Conservation (phyloP, 2,888 invertebrate species). For the Rhogogaster chlorosoma region DNA sequence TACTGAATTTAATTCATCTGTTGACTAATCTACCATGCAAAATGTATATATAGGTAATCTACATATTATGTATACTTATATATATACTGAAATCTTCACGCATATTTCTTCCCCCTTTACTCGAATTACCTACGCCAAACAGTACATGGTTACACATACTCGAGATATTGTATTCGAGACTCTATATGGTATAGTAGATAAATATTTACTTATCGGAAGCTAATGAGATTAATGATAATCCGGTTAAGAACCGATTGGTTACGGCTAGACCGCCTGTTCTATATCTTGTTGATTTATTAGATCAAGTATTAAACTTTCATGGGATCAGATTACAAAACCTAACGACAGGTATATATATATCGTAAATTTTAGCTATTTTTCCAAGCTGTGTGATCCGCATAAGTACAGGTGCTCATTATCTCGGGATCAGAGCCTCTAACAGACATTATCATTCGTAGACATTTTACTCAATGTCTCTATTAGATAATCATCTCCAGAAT, state of each 20-base stretch:
- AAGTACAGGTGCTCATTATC: neutral
- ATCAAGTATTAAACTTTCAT: neutral
- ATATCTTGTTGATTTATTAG: neutral
- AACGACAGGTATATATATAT: neutral
- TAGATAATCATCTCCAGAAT: neutral
- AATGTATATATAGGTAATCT: no score
- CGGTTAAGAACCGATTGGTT: neutral
- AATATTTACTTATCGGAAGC: neutral
- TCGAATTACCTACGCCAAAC: neutral
- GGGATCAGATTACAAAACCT: neutral
- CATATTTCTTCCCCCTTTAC: neutral
- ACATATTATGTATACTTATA: no score
- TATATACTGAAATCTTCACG: neutral
- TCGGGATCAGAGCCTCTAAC: neutral
- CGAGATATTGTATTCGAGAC: neutral
- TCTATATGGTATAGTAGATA: neutral
- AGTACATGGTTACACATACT: neutral
- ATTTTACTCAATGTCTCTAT: neutral
- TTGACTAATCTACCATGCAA: no score
- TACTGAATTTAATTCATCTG: no score
- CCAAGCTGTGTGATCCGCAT: neutral
- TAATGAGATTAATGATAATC: neutral
- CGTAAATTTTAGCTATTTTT: constrained; percentile 2
- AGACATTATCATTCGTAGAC: neutral
- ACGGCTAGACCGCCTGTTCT: neutral